Conservation (phyloP, 1,140 invertebrate genomes). For the Halyomorpha halys region DNA sequence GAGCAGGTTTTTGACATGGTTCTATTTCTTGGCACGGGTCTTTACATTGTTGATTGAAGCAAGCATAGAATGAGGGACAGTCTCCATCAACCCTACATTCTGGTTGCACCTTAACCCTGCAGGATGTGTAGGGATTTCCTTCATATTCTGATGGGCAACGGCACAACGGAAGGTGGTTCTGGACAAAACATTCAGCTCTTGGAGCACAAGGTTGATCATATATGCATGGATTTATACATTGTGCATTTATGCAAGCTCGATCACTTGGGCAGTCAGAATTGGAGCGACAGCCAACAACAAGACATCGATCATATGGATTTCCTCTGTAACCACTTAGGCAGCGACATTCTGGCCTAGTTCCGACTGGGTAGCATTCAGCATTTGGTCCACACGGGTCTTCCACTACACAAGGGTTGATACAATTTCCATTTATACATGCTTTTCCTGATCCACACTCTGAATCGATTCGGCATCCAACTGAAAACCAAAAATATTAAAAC, state of each 20-base stretch:
- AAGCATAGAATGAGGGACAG: slow-evolving; percentile 66
- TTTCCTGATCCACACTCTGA: slow-evolving; percentile 68
- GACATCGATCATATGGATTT: slow-evolving; percentile 63
- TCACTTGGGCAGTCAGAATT: slow-evolving; percentile 80
- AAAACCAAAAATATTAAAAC: slow-evolving; percentile 20
- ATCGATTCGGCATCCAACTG: slow-evolving; percentile 62
- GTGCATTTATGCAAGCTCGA: slow-evolving; percentile 70
- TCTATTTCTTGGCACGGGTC: slow-evolving; percentile 67
- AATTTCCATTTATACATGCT: slow-evolving; percentile 72
- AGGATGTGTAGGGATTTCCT: slow-evolving; percentile 74
- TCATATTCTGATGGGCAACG: slow-evolving; percentile 56
- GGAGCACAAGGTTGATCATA: slow-evolving; percentile 65
- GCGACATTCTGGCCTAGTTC: slow-evolving; percentile 64
- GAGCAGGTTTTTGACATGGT: slow-evolving; percentile 67
- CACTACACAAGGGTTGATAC: slow-evolving; percentile 69
- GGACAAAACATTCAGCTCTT: slow-evolving; percentile 63
- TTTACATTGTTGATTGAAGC: slow-evolving; percentile 68
- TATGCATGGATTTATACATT: slow-evolving; percentile 76
- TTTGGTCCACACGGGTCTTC: slow-evolving; percentile 71
- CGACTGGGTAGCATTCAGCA: slow-evolving; percentile 67
- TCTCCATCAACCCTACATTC: slow-evolving; percentile 72
- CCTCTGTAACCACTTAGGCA: slow-evolving; percentile 71
- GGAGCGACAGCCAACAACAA: slow-evolving; percentile 71
- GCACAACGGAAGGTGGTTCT: slow-evolving; percentile 72
- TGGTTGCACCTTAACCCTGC: slow-evolving; percentile 54